Conservation (phyloP, 1,140 invertebrate species). For the Penaeus japonicus region DNA sequence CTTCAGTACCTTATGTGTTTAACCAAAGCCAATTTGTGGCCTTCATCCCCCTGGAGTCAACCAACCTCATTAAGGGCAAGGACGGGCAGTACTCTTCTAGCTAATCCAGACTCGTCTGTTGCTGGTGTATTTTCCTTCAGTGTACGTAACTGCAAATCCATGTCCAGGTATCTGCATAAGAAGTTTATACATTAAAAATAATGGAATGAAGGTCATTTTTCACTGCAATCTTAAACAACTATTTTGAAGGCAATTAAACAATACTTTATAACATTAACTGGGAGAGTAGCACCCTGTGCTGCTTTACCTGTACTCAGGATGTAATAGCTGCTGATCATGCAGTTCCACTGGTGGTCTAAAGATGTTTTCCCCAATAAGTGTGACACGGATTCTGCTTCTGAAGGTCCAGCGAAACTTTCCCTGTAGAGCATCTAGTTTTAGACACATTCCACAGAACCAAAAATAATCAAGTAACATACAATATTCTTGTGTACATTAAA, state of each 20-base stretch:
- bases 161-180: constrained; percentile 55
- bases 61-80: constrained; percentile 80
- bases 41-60: not conserved
- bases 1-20: not conserved
- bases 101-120: constrained; percentile 33
- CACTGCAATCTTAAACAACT: too few relatives aligned
- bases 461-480: not conserved
- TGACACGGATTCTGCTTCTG: constrained; percentile 86
- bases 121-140: constrained; percentile 50
- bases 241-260: too few relatives aligned
- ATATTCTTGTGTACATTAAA: constrained; percentile 21
- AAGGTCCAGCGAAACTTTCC: constrained; percentile 83
- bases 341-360: constrained; percentile 73
- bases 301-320: constrained; percentile 66
- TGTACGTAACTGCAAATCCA: constrained; percentile 63
- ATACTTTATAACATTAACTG: too few relatives aligned
- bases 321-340: constrained; percentile 72
- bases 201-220: too few relatives aligned
- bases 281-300: too few relatives aligned
- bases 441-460: not conserved
- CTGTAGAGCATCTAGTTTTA: constrained; percentile 64
- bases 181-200: not conserved
- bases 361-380: constrained; percentile 74
- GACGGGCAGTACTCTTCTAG: constrained; percentile 71
- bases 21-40: too few relatives aligned